Conservation (phyloP, 2,113 vertebrate genomes). For the Lynx canadensis region DNA sequence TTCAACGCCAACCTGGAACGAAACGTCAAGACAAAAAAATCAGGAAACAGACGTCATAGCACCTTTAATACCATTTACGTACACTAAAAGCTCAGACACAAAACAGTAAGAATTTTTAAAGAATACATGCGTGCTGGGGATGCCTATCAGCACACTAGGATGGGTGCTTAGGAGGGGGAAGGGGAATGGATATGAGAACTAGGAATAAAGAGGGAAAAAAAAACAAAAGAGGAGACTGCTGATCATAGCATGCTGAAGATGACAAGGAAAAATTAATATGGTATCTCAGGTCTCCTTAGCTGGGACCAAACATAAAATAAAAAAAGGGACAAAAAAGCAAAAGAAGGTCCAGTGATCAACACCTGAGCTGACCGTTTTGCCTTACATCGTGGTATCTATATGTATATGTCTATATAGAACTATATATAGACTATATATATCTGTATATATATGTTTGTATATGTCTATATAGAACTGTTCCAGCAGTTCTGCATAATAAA, state of each 20-base stretch:
- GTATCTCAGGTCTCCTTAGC: background rate
- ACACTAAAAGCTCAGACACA: background rate
- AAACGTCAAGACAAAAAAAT: background rate
- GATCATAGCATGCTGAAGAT: background rate
- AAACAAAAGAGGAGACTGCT: background rate
- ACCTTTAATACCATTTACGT: background rate
- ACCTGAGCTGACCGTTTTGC: background rate
- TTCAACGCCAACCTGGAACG: background rate
- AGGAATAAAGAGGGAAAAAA: background rate
- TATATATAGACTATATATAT: background rate
- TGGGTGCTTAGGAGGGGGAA: background rate
- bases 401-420: background rate
- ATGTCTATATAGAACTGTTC: background rate
- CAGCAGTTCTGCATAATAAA: background rate
- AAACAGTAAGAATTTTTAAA: background rate
- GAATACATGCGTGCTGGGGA: background rate
- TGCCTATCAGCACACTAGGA: background rate
- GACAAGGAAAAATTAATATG: background rate
- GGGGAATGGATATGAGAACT: background rate
- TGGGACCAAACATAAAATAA: background rate
- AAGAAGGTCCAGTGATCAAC: background rate
- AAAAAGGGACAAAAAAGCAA: background rate
- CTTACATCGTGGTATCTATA: background rate
- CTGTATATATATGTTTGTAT: background rate
- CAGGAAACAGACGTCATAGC: background rate